Evolutionary conservation across 2,113 vertebrate genomes (phyloP).

Genomic region (Elephantulus edwardii): DNA sequence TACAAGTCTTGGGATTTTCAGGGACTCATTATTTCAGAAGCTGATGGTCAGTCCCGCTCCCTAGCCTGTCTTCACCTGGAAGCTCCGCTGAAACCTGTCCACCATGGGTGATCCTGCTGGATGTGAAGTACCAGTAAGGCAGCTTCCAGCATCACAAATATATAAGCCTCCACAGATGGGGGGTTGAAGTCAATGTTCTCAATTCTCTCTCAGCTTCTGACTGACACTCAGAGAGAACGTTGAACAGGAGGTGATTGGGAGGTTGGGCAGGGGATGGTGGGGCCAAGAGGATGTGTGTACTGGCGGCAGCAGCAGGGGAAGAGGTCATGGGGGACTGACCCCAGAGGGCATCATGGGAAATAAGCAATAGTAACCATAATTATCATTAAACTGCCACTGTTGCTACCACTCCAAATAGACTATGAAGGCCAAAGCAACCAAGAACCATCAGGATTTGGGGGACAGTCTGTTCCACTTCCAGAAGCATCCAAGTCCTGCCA

Average conservation of each 20-base stretch:
- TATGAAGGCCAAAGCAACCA: background rate
- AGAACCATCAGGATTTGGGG: background rate
- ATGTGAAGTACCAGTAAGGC: too few species aligned
- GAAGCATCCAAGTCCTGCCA: background rate
- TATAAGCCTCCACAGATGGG: too few species aligned
- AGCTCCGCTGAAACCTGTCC: too few species aligned
- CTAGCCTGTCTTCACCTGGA: too few species aligned
- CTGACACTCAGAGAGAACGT: accelerated
- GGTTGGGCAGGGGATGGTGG: background rate
- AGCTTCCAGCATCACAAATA: too few species aligned
- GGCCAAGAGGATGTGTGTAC: accelerated
- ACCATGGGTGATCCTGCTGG: too few species aligned
- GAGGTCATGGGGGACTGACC: too few species aligned
- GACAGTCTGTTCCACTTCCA: background rate
- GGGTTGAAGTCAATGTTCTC: background rate
- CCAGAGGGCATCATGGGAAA: background rate
- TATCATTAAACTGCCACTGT: background rate
- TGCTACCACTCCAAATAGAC: accelerated
- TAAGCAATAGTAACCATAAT: background rate
- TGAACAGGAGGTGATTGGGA: background rate
- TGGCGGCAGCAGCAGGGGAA: too few species aligned
- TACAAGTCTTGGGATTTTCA: too few species aligned
- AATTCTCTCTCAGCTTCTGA: background rate
- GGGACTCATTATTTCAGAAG: too few species aligned
- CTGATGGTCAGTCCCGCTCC: too few species aligned